These are phyloP conservation scores for Lateolabrax maculatus DNA, from an alignment of 2,797 vertebrate species.

Conservation along the genomic window DNA sequence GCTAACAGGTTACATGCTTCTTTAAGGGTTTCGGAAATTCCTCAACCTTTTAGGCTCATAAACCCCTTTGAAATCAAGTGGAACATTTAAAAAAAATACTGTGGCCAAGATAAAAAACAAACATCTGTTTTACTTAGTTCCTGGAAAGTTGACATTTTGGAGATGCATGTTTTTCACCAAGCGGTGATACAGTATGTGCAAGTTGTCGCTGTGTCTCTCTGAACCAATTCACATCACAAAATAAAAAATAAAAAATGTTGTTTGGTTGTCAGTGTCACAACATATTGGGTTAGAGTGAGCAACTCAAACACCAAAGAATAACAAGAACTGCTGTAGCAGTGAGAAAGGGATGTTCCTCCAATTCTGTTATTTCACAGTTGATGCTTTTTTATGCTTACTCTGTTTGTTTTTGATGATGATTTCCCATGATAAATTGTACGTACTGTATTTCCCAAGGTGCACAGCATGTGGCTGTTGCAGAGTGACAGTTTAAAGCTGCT, in stretches of 20 bases:
- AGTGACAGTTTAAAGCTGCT: slow-evolving; percentile 72
- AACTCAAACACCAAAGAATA: slow-evolving; percentile 42
- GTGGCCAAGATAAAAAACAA: slow-evolving; percentile 15
- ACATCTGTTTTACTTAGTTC: slow-evolving; percentile 15
- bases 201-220: slow-evolving; percentile 32
- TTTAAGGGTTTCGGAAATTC: neutral
- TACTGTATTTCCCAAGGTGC: slow-evolving; percentile 74
- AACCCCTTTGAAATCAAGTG: neutral
- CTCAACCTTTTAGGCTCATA: neutral
- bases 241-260: slow-evolving; percentile 42
- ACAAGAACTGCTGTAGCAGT: slow-evolving; percentile 35
- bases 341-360: slow-evolving; percentile 38
- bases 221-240: slow-evolving; percentile 36
- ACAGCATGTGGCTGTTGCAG: slow-evolving; percentile 66
- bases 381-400: slow-evolving; percentile 47
- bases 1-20: neutral
- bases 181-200: slow-evolving; percentile 10
- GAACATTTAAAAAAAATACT: slow-evolving; percentile 11
- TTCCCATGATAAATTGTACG: slow-evolving; percentile 65
- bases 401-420: slow-evolving; percentile 70
- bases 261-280: slow-evolving; percentile 48
- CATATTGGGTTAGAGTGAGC: slow-evolving; percentile 38
- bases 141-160: slow-evolving; percentile 32
- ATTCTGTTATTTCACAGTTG: slow-evolving; percentile 51
- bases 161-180: slow-evolving; percentile 21